These are phyloP conservation scores for Whitmania pigra DNA, from an alignment of 1,140 invertebrate genomes.

Conservation along the genomic window DNA sequence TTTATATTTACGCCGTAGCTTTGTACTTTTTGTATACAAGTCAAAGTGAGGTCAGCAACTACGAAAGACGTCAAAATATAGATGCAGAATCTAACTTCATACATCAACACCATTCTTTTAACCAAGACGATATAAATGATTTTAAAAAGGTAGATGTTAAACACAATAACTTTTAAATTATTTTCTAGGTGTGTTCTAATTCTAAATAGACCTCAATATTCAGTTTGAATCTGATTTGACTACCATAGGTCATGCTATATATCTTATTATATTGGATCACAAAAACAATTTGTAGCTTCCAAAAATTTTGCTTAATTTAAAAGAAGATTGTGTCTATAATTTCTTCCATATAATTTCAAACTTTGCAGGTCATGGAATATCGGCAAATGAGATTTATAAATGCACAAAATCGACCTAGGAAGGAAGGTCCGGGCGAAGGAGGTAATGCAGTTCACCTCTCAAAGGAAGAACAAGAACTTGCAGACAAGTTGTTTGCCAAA, in stretches of 20 bases:
- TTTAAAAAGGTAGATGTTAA: no score
- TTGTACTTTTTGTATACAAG: constrained; percentile 14
- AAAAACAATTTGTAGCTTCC: no score
- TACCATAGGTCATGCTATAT: no score
- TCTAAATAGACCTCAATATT: no score
- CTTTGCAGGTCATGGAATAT: constrained; percentile 13
- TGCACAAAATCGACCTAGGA: not conserved
- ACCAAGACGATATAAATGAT: not conserved
- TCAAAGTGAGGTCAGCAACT: constrained; percentile 9
- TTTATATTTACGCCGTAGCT: constrained; percentile 18
- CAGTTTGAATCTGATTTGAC: no score
- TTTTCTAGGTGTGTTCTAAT: no score
- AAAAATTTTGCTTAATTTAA: no score
- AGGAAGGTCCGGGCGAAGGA: constrained; percentile 31
- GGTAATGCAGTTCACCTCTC: constrained; percentile 31
- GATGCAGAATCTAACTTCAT: not conserved
- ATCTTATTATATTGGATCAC: no score
- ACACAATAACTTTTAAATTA: no score
- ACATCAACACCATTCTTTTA: not conserved
- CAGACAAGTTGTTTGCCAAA: constrained; percentile 49
- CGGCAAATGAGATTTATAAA: constrained; percentile 18
- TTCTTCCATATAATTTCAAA: no score
- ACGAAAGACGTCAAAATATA: not conserved
- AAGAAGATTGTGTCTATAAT: no score
- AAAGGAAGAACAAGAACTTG: constrained; percentile 47